Conservation (phyloP, 2,113 vertebrate genomes). For the Odontesthes bonariensis region DNA sequence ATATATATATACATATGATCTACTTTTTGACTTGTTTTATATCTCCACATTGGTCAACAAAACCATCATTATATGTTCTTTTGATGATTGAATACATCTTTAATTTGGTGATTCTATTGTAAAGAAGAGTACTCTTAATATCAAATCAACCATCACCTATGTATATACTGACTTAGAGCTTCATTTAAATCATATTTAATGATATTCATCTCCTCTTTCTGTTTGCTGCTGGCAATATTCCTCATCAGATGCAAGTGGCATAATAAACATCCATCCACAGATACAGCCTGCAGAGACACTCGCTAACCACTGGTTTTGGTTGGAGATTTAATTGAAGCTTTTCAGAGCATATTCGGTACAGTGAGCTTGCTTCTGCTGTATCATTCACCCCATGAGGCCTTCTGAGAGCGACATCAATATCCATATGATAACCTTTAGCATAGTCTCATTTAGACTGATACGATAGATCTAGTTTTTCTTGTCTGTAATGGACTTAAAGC, state of each 20-base stretch:
- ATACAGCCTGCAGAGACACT: conserved; percentile 6
- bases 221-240: neutral
- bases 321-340: neutral
- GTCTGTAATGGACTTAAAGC: too few species aligned
- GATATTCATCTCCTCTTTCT: neutral
- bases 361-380: neutral
- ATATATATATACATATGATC: too few species aligned
- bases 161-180: neutral
- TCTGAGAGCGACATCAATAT: neutral
- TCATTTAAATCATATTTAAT: neutral
- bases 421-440: neutral
- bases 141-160: neutral
- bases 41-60: too few species aligned
- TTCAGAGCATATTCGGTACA: neutral
- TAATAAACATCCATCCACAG: neutral
- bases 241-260: neutral
- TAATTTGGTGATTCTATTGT: neutral
- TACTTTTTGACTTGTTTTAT: too few species aligned
- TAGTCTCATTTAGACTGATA: too few species aligned
- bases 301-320: neutral
- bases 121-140: neutral
- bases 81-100: neutral
- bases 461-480: too few species aligned
- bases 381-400: neutral
- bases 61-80: too few species aligned